Percentiles rank a stretch among this genome's conserved stretches.
Conservation (phyloP, 2,888 invertebrate genomes). For the Parapristionchus giblindavisi region DNA sequence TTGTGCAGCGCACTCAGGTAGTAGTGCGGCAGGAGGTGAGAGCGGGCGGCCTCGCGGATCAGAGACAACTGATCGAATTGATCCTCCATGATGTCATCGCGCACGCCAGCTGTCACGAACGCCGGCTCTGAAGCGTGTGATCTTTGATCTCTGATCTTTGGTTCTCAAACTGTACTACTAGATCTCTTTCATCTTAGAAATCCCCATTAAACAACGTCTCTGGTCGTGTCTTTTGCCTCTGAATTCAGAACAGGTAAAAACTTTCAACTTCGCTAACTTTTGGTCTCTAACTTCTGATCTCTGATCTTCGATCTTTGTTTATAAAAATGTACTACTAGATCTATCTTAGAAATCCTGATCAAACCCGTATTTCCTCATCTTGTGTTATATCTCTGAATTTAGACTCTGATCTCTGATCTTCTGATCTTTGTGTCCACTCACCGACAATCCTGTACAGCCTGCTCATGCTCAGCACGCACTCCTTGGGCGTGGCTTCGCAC, state of each 20-base stretch:
- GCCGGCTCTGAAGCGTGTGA: slow-evolving; percentile 34
- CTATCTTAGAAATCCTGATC: too few species aligned
- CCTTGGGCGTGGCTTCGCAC: slow-evolving; percentile 27
- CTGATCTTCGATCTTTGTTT: not conserved
- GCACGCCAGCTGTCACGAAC: slow-evolving; percentile 21
- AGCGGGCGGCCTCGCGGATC: slow-evolving; percentile 6
- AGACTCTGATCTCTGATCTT: not conserved
- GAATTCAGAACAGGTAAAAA: not conserved
- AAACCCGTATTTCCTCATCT: too few species aligned
- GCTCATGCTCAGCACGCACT: slow-evolving; percentile 29
- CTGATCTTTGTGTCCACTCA: not conserved
- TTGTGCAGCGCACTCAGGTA: slow-evolving; percentile 16
- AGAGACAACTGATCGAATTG: slow-evolving; percentile 17
- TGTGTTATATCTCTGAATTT: too few species aligned
- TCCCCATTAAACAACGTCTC: too few species aligned
- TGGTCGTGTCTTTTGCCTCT: too few species aligned
- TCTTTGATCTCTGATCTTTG: too few species aligned
- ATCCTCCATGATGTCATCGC: slow-evolving; percentile 16
- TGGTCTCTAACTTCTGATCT: not conserved
- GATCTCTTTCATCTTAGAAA: too few species aligned
- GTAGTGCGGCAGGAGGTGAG: slow-evolving; percentile 11
- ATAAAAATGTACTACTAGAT: too few species aligned
- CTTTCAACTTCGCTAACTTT: too few species aligned
- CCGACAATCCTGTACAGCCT: slow-evolving; percentile 21
- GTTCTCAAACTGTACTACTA: too few species aligned